These are phyloP conservation scores for Pygathrix nemaeus DNA, from an alignment of 2,113 vertebrate genomes.

Conservation along the genomic window DNA sequence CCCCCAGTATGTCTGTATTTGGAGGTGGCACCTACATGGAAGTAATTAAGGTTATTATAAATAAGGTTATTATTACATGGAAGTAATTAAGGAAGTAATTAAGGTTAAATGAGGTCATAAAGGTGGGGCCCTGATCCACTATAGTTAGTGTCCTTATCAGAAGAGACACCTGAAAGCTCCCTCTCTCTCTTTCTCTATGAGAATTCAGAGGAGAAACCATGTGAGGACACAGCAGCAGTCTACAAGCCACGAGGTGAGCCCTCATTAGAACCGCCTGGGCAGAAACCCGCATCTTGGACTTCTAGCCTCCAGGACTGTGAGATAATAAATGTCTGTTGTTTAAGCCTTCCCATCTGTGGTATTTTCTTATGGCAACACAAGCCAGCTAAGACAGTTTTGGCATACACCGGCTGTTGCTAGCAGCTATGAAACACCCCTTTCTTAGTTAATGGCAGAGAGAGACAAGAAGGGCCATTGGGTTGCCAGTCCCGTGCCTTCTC, in stretches of 20 bases:
- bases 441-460: not conserved
- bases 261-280: too few relatives aligned
- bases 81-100: too few relatives aligned
- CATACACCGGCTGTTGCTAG: fast-evolving
- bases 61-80: too few relatives aligned
- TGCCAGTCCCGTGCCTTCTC: not conserved
- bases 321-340: not conserved
- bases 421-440: not conserved
- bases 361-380: not conserved
- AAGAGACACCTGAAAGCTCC: not conserved
- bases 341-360: not conserved
- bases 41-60: not conserved
- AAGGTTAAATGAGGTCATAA: not conserved
- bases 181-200: not conserved
- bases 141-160: not conserved
- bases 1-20: not conserved
- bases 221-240: not conserved
- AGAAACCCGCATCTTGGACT: not conserved
- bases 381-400: fast-evolving
- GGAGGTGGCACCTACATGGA: not conserved
- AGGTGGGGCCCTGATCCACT: too few relatives aligned
- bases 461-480: not conserved
- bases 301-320: not conserved
- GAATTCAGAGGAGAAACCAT: not conserved
- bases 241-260: not conserved